A percentile compares a stretch with the other conserved stretches of the same genome.
phyloP scores from a whole-genome alignment of 2,113 vertebrate genomes.

The Lophura nycthemera region DNA sequence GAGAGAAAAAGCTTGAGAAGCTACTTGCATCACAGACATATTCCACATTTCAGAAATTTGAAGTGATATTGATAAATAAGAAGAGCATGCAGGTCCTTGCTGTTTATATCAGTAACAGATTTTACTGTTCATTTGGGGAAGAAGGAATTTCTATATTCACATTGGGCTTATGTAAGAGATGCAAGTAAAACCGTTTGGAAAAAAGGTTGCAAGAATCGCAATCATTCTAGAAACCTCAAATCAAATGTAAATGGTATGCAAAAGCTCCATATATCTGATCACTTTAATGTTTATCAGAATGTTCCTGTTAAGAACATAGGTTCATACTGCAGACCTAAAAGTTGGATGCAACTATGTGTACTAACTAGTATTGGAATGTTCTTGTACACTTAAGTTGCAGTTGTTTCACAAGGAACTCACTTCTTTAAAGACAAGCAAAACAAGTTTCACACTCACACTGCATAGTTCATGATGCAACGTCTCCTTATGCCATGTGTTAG shows the following conservation, averaged over 20 bases:
- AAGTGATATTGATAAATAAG: not conserved
- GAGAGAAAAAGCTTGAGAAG: not conserved
- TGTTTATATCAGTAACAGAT: not conserved
- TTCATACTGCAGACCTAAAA: not conserved
- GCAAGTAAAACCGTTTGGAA: not conserved
- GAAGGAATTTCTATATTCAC: slow-evolving; percentile 13
- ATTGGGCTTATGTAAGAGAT: not conserved
- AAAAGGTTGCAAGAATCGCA: not conserved
- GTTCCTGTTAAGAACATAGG: not conserved
- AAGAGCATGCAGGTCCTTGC: not conserved
- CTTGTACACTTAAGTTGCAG: not conserved
- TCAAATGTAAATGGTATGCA: not conserved
- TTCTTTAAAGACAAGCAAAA: not conserved
- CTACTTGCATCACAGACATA: not conserved
- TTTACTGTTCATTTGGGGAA: not conserved
- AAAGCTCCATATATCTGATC: not conserved
- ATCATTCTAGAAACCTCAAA: not conserved
- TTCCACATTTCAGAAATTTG: not conserved
- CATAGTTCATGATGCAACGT: not conserved
- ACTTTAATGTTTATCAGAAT: not conserved
- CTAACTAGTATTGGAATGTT: not conserved
- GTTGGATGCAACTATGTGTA: not conserved
- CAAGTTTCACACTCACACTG: not conserved
- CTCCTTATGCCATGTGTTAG: not conserved
- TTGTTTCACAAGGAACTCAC: not conserved